These are phyloP conservation scores for Eucera pruinosa DNA, from an alignment of 2,888 invertebrate species.

Conservation along the genomic window DNA sequence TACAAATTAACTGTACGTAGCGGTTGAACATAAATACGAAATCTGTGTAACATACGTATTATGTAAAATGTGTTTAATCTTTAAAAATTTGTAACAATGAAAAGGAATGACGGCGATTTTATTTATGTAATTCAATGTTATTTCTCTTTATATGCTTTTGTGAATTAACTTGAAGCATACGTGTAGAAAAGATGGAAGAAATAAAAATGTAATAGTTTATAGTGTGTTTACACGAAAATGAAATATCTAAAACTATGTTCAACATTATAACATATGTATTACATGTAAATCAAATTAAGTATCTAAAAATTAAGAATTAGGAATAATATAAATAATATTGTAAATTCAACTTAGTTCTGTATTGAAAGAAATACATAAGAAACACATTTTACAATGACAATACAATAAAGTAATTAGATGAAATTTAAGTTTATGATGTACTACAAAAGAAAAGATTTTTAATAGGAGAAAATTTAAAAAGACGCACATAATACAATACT, in stretches of 20 bases:
- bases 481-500: constrained; percentile 4
- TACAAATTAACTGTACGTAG: constrained; percentile 40
- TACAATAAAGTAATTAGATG: constrained; percentile 53
- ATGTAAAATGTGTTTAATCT: constrained; percentile 44
- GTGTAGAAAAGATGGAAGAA: not conserved
- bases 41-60: constrained; percentile 37
- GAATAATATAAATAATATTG: constrained; percentile 13
- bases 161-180: not conserved
- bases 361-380: constrained; percentile 23
- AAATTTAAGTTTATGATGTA: constrained; percentile 23
- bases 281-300: constrained; percentile 19
- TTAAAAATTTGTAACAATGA: constrained; percentile 22
- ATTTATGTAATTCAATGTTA: constrained; percentile 10
- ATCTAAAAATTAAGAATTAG: constrained; percentile 16
- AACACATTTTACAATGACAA: constrained; percentile 64
- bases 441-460: constrained; percentile 13
- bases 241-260: constrained; percentile 23
- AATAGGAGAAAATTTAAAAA: constrained; percentile 18
- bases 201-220: constrained; percentile 1
- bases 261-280: not conserved
- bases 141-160: constrained; percentile 20
- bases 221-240: constrained; percentile 7
- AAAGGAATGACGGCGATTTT: constrained; percentile 10
- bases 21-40: constrained; percentile 18
- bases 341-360: constrained; percentile 31